phyloP scores from a whole-genome alignment of 2,113 vertebrate species.

The Mormoops blainvillei region DNA sequence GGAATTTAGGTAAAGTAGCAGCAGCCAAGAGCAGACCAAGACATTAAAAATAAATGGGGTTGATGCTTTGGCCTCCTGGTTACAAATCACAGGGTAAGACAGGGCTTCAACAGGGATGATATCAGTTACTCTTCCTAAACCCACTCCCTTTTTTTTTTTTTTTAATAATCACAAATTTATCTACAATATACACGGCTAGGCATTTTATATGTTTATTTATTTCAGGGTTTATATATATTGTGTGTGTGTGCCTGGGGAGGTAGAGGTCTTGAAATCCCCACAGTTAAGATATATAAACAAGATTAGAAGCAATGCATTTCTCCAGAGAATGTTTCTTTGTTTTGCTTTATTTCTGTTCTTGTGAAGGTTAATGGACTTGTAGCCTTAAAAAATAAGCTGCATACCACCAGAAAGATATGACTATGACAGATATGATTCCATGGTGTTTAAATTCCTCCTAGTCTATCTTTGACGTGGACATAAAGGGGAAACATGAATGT shows the following conservation, averaged over 20 bases:
- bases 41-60: conserved; percentile 31
- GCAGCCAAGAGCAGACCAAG: neutral
- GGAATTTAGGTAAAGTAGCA: conserved; percentile 31
- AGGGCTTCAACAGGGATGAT: neutral
- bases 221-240: neutral
- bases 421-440: neutral
- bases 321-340: conserved; percentile 16
- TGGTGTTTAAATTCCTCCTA: conserved; percentile 1
- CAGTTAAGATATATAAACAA: neutral
- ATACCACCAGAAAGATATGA: neutral
- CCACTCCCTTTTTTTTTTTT: neutral
- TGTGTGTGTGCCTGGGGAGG: neutral
- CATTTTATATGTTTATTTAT: conserved; percentile 32
- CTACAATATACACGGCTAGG: neutral
- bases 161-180: neutral
- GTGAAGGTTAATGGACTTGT: conserved; percentile 55
- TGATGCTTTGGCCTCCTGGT: neutral
- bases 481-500: conserved; percentile 17
- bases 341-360: conserved; percentile 57
- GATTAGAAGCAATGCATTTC: conserved; percentile 21
- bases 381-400: conserved; percentile 31
- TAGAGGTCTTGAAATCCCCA: neutral
- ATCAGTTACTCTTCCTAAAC: neutral
- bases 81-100: conserved; percentile 41
- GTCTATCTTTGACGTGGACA: conserved; percentile 34